These are phyloP conservation scores for Mesochorus sp. DNA, from an alignment of 2,888 invertebrate genomes.

Conservation along the genomic window DNA sequence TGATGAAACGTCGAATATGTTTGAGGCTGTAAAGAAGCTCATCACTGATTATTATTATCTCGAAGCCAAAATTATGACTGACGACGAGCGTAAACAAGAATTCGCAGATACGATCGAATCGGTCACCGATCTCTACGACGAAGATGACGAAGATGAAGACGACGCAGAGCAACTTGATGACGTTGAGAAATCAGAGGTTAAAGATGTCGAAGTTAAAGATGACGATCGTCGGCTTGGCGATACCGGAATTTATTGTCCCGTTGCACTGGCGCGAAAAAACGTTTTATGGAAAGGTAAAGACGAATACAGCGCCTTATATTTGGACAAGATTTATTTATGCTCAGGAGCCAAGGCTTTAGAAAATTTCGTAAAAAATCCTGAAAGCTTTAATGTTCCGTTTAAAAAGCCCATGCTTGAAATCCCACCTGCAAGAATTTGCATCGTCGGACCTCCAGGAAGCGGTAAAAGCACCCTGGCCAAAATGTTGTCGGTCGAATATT, in stretches of 20 bases:
- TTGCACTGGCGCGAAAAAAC: slow-evolving; percentile 83
- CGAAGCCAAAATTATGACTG: slow-evolving; percentile 81
- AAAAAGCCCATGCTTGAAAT: slow-evolving; percentile 80
- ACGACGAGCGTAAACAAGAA: slow-evolving; percentile 75
- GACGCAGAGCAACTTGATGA: slow-evolving; percentile 69
- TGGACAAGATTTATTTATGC: slow-evolving; percentile 84
- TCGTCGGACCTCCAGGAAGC: slow-evolving; percentile 84
- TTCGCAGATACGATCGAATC: slow-evolving; percentile 80
- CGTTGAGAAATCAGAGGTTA: slow-evolving; percentile 69
- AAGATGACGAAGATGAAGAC: slow-evolving; percentile 61
- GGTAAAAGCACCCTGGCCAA: slow-evolving; percentile 84
- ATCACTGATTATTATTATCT: slow-evolving; percentile 80
- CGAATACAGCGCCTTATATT: slow-evolving; percentile 83
- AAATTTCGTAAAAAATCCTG: slow-evolving; percentile 83
- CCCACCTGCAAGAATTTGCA: slow-evolving; percentile 84
- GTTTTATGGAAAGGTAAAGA: slow-evolving; percentile 86
- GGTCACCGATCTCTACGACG: slow-evolving; percentile 80
- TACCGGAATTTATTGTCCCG: slow-evolving; percentile 85
- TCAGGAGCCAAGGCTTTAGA: slow-evolving; percentile 83
- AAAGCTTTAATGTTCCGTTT: slow-evolving; percentile 82
- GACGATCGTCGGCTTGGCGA: slow-evolving; percentile 83
- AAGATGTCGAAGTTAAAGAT: slow-evolving; percentile 66
- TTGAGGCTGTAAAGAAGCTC: slow-evolving; percentile 72
- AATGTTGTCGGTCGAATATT: slow-evolving; percentile 84
- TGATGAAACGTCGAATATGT: slow-evolving; percentile 71